Evolutionary conservation across 2,797 vertebrate species (phyloP).

Genomic region (Rousettus madagascariensis): DNA sequence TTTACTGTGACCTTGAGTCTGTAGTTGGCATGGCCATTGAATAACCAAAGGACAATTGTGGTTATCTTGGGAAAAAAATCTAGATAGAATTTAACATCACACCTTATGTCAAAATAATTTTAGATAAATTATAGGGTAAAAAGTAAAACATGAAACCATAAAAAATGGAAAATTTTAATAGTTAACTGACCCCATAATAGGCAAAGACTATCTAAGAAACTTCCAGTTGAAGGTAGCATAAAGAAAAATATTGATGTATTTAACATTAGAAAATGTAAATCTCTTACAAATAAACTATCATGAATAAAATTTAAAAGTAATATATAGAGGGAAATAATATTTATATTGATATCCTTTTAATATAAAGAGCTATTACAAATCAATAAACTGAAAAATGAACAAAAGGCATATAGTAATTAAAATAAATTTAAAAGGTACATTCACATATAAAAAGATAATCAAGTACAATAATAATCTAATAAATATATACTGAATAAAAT

Average conservation of each 20-base stretch:
- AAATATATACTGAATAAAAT: not conserved
- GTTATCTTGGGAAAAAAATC: not conserved
- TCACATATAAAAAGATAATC: not conserved
- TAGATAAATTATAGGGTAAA: conserved; percentile 7
- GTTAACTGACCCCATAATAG: not conserved
- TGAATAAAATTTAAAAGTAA: not conserved
- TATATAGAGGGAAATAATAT: not conserved
- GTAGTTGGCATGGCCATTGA: not conserved
- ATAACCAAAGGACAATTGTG: not conserved
- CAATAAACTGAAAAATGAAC: conserved; percentile 10
- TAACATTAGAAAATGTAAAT: not conserved
- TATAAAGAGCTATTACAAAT: conserved; percentile 26
- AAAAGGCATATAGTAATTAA: not conserved
- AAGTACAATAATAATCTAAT: not conserved
- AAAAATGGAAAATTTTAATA: not conserved
- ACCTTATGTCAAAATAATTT: not conserved
- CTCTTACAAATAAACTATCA: not conserved
- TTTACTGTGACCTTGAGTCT: not conserved
- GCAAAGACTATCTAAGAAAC: conserved; percentile 1
- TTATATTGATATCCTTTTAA: not conserved
- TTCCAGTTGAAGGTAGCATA: not conserved
- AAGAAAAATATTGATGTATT: not conserved
- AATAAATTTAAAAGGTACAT: not conserved
- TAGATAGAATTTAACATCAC: not conserved
- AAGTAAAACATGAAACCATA: not conserved